These are phyloP conservation scores for Petrocephalus zakoni DNA, from an alignment of 2,113 vertebrate species.

Conservation along the genomic window DNA sequence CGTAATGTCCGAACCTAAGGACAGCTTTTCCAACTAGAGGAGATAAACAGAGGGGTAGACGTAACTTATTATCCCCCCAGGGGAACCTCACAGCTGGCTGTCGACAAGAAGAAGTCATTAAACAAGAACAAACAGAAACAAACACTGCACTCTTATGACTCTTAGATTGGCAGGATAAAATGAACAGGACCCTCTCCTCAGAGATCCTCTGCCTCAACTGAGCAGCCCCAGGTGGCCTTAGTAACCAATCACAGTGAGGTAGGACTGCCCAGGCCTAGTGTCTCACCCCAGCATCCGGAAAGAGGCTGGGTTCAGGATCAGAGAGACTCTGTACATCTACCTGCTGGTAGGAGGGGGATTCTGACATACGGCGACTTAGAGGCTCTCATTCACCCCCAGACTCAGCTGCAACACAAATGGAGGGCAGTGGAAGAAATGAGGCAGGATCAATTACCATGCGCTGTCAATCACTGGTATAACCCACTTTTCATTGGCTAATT, in stretches of 20 bases:
- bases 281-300: not conserved
- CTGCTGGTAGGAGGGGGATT: not conserved
- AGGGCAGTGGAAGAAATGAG: not conserved
- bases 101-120: not conserved
- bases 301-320: not conserved
- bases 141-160: not conserved
- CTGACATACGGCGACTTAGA: not conserved
- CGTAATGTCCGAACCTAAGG: not conserved
- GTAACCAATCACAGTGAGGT: not conserved
- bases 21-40: not conserved
- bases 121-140: not conserved
- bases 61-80: not conserved
- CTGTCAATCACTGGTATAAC: not conserved
- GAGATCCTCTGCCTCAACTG: not conserved
- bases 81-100: not conserved
- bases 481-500: conserved; percentile 4
- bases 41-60: not conserved
- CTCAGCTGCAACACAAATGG: not conserved
- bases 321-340: not conserved
- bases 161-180: not conserved
- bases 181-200: not conserved
- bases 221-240: not conserved
- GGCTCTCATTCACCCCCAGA: not conserved
- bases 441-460: not conserved
- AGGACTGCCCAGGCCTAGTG: not conserved